Evolutionary conservation across 1,140 invertebrate genomes (phyloP).

Genomic region (Tetramorium parvispinum): DNA sequence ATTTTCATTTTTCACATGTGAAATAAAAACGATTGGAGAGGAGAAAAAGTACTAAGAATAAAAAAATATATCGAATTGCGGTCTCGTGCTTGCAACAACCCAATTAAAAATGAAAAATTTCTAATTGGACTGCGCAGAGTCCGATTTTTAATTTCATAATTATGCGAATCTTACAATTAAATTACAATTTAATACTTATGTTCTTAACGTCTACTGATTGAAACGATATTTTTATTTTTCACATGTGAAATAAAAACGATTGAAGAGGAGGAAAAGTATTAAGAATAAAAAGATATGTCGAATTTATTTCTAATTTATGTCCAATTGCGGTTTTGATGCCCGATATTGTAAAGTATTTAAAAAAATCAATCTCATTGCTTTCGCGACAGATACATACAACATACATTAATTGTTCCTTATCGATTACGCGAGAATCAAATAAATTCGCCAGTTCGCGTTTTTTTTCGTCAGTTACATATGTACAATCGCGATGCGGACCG

Average conservation of each 20-base stretch:
- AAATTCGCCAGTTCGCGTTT: slow-evolving; percentile 33
- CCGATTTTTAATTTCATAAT: not conserved
- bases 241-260: not conserved
- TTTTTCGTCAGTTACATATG: slow-evolving; percentile 80
- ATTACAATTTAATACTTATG: too few relatives aligned
- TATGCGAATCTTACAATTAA: not conserved
- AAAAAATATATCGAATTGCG: not conserved
- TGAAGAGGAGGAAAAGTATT: not conserved
- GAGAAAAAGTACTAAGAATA: not conserved
- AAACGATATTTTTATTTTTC: not conserved
- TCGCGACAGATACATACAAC: slow-evolving; percentile 7
- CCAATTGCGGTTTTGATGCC: not conserved
- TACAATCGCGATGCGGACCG: slow-evolving; percentile 72
- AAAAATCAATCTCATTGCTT: slow-evolving; percentile 4
- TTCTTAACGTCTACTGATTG: not conserved
- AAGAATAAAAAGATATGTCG: not conserved
- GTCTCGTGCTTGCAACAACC: not conserved
- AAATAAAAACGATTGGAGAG: not conserved
- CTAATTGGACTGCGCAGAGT: not conserved
- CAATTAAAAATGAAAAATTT: not conserved
- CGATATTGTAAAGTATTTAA: not conserved
- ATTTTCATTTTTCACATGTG: not conserved
- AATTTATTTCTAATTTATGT: too few relatives aligned
- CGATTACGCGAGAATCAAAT: slow-evolving; percentile 1
- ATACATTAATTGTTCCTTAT: slow-evolving; percentile 1